A percentile compares a stretch with the other conserved stretches of the same genome.
These are phyloP conservation scores for Brienomyrus longianalis DNA, from an alignment of 2,113 vertebrate species.

Conservation along the genomic window DNA sequence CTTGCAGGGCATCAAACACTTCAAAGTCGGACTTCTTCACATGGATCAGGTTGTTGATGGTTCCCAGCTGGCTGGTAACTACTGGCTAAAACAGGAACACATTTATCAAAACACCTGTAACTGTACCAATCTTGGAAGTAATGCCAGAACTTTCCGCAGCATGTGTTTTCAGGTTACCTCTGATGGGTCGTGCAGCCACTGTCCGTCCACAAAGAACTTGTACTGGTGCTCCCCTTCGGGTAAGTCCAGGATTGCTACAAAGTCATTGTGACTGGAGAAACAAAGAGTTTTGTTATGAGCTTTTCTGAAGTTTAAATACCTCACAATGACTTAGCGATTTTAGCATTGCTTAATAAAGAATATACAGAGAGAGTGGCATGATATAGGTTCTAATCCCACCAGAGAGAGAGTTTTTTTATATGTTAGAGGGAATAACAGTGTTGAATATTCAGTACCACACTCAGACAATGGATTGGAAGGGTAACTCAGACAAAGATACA, in stretches of 20 bases:
- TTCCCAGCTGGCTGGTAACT: conserved; percentile 92
- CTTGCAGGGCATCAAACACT: conserved; percentile 90
- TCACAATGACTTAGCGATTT: neutral
- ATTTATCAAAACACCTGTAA: neutral
- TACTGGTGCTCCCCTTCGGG: conserved; percentile 97
- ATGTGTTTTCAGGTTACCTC: conserved; percentile 66
- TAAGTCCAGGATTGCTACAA: conserved; percentile 91
- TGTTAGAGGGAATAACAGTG: neutral
- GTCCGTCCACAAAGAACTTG: conserved; percentile 98
- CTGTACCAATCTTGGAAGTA: neutral
- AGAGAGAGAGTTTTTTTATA: neutral
- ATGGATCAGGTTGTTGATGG: conserved; percentile 92
- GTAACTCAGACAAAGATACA: neutral
- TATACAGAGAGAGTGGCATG: neutral
- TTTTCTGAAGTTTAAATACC: neutral
- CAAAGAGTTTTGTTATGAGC: neutral
- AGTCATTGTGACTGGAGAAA: conserved; percentile 85
- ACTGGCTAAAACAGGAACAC: conserved; percentile 66
- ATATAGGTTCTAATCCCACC: neutral
- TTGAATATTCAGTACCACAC: neutral
- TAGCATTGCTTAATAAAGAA: neutral
- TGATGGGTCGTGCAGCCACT: conserved; percentile 89
- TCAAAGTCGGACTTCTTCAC: conserved; percentile 98
- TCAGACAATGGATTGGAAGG: neutral
- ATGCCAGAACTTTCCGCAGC: neutral